A percentile compares a stretch with the other conserved stretches of the same genome.
These are phyloP conservation scores for Poicephalus gulielmi DNA, from an alignment of 2,113 vertebrate genomes.

Conservation along the genomic window DNA sequence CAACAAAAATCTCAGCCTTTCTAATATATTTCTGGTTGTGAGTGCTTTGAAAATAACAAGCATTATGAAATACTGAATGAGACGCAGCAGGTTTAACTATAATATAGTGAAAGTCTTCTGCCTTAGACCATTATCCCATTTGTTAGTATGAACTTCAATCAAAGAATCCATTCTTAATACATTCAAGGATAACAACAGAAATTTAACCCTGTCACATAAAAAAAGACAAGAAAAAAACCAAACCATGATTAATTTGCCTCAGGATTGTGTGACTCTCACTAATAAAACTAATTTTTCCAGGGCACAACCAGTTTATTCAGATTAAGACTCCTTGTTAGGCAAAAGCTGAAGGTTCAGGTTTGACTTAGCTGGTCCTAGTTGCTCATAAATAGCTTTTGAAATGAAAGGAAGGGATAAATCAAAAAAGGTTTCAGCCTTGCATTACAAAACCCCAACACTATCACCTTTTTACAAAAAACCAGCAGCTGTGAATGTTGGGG, in stretches of 20 bases:
- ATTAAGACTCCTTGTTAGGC: neutral
- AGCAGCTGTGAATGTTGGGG: neutral
- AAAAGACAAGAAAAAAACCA: neutral
- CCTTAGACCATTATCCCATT: neutral
- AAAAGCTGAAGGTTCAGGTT: neutral
- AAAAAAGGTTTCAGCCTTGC: neutral
- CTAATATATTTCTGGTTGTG: neutral
- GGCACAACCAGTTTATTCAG: neutral
- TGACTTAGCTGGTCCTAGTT: neutral
- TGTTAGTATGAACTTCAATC: neutral
- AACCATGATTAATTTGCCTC: neutral
- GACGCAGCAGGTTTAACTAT: neutral
- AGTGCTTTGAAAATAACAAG: neutral
- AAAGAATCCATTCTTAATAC: neutral
- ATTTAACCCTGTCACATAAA: neutral
- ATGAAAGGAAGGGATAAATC: neutral
- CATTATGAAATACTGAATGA: neutral
- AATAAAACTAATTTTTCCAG: neutral
- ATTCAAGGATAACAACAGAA: neutral
- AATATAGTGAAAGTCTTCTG: neutral
- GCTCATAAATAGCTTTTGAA: conserved; percentile 2
- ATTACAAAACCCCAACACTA: neutral
- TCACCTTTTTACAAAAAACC: neutral
- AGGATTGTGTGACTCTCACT: neutral
- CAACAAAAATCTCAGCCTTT: neutral